Evolutionary conservation across 2,888 invertebrate genomes (phyloP), one percentile per base, ranked within the genome.

Genomic region (Coremacera marginata): DNA sequence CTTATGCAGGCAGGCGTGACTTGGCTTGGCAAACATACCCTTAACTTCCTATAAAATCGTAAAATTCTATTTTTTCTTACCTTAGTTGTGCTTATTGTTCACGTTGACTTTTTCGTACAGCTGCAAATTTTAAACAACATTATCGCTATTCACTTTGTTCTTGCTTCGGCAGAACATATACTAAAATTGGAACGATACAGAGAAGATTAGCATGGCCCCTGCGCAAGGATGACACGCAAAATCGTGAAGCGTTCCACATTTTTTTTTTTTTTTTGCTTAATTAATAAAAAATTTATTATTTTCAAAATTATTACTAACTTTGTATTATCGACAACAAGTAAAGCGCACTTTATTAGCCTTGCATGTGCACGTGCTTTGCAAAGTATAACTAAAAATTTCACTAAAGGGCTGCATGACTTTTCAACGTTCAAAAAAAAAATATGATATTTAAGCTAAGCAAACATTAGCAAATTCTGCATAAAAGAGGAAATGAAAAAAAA

Each of bases 131-230:
- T 37, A 19, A 22, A 37, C 1, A 37, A n/a, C 67, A 44, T 16
- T n/a, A 22, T 3, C 37, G 1, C 14, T 3, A 0, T 19, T n/a
- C n/a, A 9, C 19, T 19, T 80, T 34, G 82, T 82, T 93, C 93
- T 93, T 92, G 93, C 93, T 93, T 93, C 92, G 93, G 93, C 93
- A 93, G 93, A 93, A 93, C 93, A 93, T 93, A 93, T 93, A 93
- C 94, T 94, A 94, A 94, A 94, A 94, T 94, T 95, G 94, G 94
- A 95, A 95, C 94, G 94, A 94, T 95, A 95, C 94, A 95, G 94
- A 95, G 95, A 95, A 95, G 94, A 95, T 95, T 94, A 95, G 94
- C 94, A 94, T 95, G 94, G 94, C 94, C 94, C 94, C 94, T 95
- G 94, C 94, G 94, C 94, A 95, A 95, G 95, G 94, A 95, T 95